Evolutionary conservation across 2,797 vertebrate genomes (phyloP), one percentile per base, ranked within the genome.

Genomic region (Esox masquinongy): DNA sequence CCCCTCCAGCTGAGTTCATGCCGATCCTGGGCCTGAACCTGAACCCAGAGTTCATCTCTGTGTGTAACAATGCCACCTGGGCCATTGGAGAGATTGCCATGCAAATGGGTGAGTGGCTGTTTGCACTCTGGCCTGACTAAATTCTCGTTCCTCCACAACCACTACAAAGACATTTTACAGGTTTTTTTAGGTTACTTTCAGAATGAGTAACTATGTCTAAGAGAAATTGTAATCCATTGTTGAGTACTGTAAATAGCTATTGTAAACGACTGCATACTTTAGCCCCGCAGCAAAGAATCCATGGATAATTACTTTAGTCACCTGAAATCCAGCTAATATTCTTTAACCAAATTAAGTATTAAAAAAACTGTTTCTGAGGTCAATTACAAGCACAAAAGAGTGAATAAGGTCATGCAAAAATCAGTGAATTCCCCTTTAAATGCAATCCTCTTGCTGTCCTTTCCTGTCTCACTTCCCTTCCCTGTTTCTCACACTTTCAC

Each of bases 1-100:
- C 1, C 69, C 75, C 17, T 56, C 72, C 83, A 98, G 97, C 97
- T 0, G 97, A 99, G 83, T 98, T 99, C 84, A 97, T 98, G 97
- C 97, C 97, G 50, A 98, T 98, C 83, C 89, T 98, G 82, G 97
- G 97, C 34, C 95, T 96, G 86, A 99, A 99, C 90, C 89, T 98
- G 77, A 98, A 99, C 89, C 97, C 97, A 0, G 97, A 99, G 89
- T 98, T 98, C 82, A 98, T 99, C 87, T 99, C 97, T 0, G 97
- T 99, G 47, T 99, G 97, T 83, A 98, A 98, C 90, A 99, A 98
- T 0, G 97, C 97, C 5, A 98, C 97, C 36, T 98, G 97, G 97
- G 97, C 97, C 90, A 98, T 98, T 0, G 97, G 97, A 0, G 97
- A 99, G 93, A 98, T 99, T 88, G 95, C 96, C 85, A 98, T 99